Base-by-base conservation (phyloP, 1,140 invertebrate genomes). In the Dreissena polymorpha region DNA sequence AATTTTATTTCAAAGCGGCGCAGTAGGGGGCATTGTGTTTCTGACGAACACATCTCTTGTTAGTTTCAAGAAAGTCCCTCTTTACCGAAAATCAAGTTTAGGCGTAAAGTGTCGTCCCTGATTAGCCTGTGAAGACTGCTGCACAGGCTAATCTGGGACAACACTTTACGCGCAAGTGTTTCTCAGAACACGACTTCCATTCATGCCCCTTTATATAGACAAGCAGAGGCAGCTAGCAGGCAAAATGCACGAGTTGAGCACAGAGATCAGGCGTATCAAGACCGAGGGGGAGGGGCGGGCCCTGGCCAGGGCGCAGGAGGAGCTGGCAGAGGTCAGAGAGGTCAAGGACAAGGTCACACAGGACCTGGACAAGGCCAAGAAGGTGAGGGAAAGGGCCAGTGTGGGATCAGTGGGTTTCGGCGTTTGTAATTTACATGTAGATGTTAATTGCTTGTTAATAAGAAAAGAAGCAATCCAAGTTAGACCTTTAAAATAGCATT, bases 351-450 rank as follows among this genome's bases (percentile, higher is more conserved):
- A 84, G 51, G 79, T 90, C 3, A 80, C 82, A n/a, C 79, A 81
- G 39, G 90, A 91, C 73, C 84, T 91, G 29, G 88, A 91, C 27
- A 91, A 91, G 70, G 90, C 90, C 8, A 91, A 91, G 79, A 91
- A 91, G 88, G 91, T 91, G 81, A 57, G 84, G 68, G 10, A 0
- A 60, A 10, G 57, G 57, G 57, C 16, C 10, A n/a, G n/a, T 21
- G 39, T 75, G 12, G 12, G 53, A n/a, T n/a, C 18, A 23, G 57
- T 60, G 57, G 57, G 57, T 2, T 2, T 60, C 10, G 57, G 21
- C 6, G 16, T 60, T 60, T 60, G 16, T 60, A 18, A 3, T 55
- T 55, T 55, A 55, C 53, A 12, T 18, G 57, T 60, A 60, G 57
- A 12, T 60, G 57, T 60, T 2, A 60, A 60, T 60, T 12, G 57